A percentile compares a stretch with the other conserved stretches of the same genome.
phyloP scores from a whole-genome alignment of 2,113 vertebrate genomes.

The Pyrgilauda ruficollis region DNA sequence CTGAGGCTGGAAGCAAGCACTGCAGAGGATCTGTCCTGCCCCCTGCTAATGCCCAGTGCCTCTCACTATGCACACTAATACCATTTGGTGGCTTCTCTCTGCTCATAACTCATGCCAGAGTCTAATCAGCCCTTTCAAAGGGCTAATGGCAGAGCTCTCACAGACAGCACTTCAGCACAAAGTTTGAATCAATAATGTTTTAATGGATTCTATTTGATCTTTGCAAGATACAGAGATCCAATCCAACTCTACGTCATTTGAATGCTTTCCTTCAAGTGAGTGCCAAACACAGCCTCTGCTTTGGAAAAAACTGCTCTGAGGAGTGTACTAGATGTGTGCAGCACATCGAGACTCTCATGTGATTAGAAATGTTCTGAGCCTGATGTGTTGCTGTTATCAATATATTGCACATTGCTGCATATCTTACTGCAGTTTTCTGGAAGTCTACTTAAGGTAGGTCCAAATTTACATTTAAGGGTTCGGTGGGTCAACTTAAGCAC shows the following conservation, averaged over 20 bases:
- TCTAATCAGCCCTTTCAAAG: neutral
- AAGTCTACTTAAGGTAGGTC: neutral
- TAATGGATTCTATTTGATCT: constrained; percentile 29
- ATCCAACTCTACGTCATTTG: neutral
- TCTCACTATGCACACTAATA: neutral
- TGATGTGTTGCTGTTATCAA: neutral
- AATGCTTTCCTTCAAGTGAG: neutral
- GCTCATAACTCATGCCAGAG: neutral
- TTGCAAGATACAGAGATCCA: neutral
- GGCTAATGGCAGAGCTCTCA: neutral
- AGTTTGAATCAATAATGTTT: neutral
- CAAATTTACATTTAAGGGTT: neutral
- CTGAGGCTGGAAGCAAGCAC: neutral
- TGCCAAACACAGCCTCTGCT: neutral
- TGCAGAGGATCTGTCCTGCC: neutral
- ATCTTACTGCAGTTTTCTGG: neutral
- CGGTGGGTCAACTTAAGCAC: neutral
- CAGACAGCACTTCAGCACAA: neutral
- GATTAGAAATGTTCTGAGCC: neutral
- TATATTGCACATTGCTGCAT: neutral
- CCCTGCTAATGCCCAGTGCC: neutral
- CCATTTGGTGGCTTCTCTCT: neutral
- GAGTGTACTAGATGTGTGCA: neutral
- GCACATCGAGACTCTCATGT: neutral
- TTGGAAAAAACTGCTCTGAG: neutral